Base-by-base conservation (phyloP, 2,113 vertebrate species). In the Hypomesus transpacificus region DNA sequence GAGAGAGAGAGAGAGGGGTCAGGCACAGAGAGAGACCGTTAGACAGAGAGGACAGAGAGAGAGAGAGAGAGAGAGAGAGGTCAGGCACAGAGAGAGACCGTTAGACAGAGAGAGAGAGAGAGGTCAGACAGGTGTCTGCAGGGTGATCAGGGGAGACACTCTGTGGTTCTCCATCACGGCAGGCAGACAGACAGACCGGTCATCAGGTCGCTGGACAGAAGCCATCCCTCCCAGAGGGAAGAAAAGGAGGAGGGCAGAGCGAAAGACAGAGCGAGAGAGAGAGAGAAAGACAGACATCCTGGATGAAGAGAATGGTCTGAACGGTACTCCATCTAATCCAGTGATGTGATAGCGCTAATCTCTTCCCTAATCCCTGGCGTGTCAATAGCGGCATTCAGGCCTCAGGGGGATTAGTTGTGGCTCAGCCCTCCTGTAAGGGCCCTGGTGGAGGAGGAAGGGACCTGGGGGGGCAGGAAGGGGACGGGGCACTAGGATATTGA, bases 321-420 rank as follows among this genome's bases (percentile, higher is more conserved):
- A 24, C n/a, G 52, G 70, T 76, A 75, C 84, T 85, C 71, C 34
- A 46, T 73, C 88, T 92, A 94, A 96, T 92, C 92, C 81, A 87
- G 92, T 88, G 87, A 92, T 86, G 80, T 88, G 88, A 93, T 89
- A 87, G 82, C 86, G 84, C 91, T 97, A 94, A 97, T 95, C 94
- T 93, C 89, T 84, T 87, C 66, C 87, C 92, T 91, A 95, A 95
- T 93, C 93, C 87, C 82, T 59, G 89, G 91, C 93, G 82, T 90
- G 94, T 94, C 94, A 96, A 97, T 95, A 97, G 69, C 66, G 84
- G 84, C 92, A 92, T 94, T 94, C 91, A 92, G 85, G 78, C 87
- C 86, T 85, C 88, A 91, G 86, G 80, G 86, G 93, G 95, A 98
- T 98, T 95, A 96, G 93, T 89, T 92, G 88, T 89, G 92, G 89